Percentiles rank a stretch among this genome's conserved stretches.
Conservation (phyloP, 64 coral and sea anemone genomes). For the Catalaphyllia jardinei region DNA sequence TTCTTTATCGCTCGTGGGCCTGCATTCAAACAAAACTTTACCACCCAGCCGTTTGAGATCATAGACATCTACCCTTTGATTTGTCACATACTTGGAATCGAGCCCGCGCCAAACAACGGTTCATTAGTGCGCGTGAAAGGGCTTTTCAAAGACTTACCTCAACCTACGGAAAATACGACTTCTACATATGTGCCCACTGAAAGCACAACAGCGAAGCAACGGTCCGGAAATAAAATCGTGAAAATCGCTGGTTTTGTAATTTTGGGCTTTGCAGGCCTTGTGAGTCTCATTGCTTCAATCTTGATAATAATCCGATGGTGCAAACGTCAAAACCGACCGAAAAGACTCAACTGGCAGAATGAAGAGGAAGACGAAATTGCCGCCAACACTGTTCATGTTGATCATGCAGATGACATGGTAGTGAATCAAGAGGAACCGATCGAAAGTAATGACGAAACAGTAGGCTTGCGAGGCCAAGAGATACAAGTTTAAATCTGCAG, state of each 20-base stretch:
- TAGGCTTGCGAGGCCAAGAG: too few relatives aligned
- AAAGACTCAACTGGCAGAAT: neutral
- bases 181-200: neutral
- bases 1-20: conserved; percentile 90
- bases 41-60: conserved; percentile 36
- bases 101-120: conserved; percentile 80
- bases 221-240: conserved; percentile 19
- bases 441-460: neutral
- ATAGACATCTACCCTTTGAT: conserved; percentile 82
- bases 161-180: neutral
- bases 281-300: neutral
- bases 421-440: neutral
- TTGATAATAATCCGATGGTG: conserved; percentile 27
- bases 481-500: too few relatives aligned
- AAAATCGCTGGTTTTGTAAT: conserved; percentile 31
- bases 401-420: neutral
- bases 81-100: conserved; percentile 71
- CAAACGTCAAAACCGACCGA: neutral
- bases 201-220: neutral
- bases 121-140: conserved; percentile 48
- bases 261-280: conserved; percentile 18
- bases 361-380: neutral
- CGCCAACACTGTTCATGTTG: neutral
- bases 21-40: conserved; percentile 64
- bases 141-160: conserved; percentile 48